phyloP scores from a whole-genome alignment of 92 coral and sea anemone species.

The Heliopora coerulea region DNA sequence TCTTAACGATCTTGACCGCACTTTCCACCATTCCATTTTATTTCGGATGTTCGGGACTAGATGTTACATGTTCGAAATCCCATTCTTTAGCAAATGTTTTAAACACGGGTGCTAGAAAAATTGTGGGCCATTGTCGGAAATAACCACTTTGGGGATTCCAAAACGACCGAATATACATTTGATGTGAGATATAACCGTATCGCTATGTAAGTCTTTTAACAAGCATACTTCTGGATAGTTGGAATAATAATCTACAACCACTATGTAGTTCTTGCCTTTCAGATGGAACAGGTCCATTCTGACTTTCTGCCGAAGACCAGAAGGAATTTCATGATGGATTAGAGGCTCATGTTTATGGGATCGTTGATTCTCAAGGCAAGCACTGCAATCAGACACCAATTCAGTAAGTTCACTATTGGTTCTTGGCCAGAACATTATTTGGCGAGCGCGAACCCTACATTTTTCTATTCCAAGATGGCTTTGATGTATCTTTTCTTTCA shows the following conservation, averaged over 20 bases:
- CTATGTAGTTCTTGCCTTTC: conserved; percentile 43
- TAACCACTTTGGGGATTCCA: conserved; percentile 24
- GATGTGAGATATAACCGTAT: conserved; percentile 10
- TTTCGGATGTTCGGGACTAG: conserved; percentile 42
- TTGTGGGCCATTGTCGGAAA: conserved; percentile 41
- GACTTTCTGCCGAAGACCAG: conserved; percentile 47
- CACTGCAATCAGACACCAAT: conserved; percentile 39
- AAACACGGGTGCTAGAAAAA: conserved; percentile 22
- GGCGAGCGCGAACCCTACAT: conserved; percentile 44
- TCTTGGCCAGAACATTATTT: conserved; percentile 58
- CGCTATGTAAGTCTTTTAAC: not conserved
- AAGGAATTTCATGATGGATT: conserved; percentile 50
- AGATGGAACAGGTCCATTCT: conserved; percentile 45
- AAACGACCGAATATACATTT: conserved; percentile 19
- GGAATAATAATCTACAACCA: conserved; percentile 31
- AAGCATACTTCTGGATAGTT: conserved; percentile 35
- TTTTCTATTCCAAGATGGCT: conserved; percentile 62
- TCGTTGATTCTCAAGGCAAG: no score
- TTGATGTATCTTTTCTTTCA: conserved; percentile 48
- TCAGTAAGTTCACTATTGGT: conserved; percentile 51
- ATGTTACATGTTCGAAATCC: conserved; percentile 26
- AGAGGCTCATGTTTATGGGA: conserved; percentile 49
- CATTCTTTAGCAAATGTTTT: conserved; percentile 28
- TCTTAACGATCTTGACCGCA: not conserved
- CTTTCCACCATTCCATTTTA: conserved; percentile 37